Base-by-base conservation (phyloP, 2,113 vertebrate species). In the Ailurus styani region DNA sequence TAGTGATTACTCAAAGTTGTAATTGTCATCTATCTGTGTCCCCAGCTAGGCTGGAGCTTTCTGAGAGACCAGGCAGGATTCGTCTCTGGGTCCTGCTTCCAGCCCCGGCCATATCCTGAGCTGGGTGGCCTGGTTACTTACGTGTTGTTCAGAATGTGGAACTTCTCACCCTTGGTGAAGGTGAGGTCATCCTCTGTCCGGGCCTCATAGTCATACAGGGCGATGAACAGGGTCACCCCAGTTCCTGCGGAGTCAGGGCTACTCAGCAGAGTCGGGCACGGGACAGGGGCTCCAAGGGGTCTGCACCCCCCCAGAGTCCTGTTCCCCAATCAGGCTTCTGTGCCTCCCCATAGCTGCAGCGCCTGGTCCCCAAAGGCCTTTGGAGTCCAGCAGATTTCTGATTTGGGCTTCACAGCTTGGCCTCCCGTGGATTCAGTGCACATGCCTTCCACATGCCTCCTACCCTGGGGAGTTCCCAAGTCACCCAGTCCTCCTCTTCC, bases 91-190 rank as follows among this genome's bases (percentile, higher is more conserved):
- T 57, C 87, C 18, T 23, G 34, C 66, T 83, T 23, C 55, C 27
- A 57, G 21, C 9, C 55, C 66, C 42, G 68, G 50, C 57, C 15
- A 29, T 23, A 64, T n/a, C 81, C 60, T 52, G 45, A 90, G 37
- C n/a, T 2, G n/a, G 25, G 47, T 23, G 55, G 25, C 54, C 68
- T 21, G 0, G 50, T 31, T 7, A 95, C 99, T 99, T 97, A 99
- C 99, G 98, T 99, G 96, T 99, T 99, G 98, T 99, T 99, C 98
- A 99, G 99, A 96, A 99, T 99, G 97, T 99, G 99, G 96, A 99
- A 99, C 98, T 99, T 99, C 97, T 99, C 99, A 89, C 99, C 99
- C 98, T 99, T 99, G 98, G 98, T 98, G 98, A 99, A 99, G 6
- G 98, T 99, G 42, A 99, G 98, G 97, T 99, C 99, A 42, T 99